These are phyloP conservation scores for Sebastes steindachneri DNA, from an alignment of 2,797 vertebrate genomes.

Conservation along the genomic window DNA sequence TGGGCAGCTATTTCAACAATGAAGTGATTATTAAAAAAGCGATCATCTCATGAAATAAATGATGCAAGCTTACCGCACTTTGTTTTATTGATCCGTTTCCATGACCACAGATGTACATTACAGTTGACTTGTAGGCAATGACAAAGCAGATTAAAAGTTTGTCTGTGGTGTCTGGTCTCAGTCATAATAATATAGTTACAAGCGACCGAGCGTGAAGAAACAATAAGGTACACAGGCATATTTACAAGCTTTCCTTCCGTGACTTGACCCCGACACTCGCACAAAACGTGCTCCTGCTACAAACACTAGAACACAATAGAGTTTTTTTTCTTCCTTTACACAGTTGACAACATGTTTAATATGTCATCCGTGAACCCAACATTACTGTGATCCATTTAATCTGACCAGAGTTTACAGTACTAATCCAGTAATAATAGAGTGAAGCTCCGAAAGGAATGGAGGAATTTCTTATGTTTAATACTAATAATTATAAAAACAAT, in stretches of 20 bases:
- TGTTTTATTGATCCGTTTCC: slow-evolving; percentile 78
- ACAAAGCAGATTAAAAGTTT: slow-evolving; percentile 77
- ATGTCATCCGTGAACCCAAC: slow-evolving; percentile 14
- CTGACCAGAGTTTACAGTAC: slow-evolving; percentile 41
- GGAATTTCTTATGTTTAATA: slow-evolving; percentile 24
- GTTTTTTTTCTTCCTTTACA: slow-evolving; percentile 9
- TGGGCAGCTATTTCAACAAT: neutral
- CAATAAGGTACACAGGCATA: slow-evolving; percentile 74
- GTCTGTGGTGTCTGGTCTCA: slow-evolving; percentile 64
- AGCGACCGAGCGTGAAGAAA: slow-evolving; percentile 74
- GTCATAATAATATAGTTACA: slow-evolving; percentile 82
- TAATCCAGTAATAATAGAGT: slow-evolving; percentile 45
- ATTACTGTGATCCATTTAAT: slow-evolving; percentile 25
- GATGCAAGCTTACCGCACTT: slow-evolving; percentile 49
- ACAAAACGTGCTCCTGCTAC: slow-evolving; percentile 46
- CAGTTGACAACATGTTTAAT: neutral
- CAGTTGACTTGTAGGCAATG: slow-evolving; percentile 72
- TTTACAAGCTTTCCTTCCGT: slow-evolving; percentile 79
- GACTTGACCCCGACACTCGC: slow-evolving; percentile 36
- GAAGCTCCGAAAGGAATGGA: slow-evolving; percentile 32
- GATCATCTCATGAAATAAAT: neutral
- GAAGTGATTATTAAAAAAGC: neutral
- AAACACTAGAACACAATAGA: slow-evolving; percentile 26
- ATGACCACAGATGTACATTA: slow-evolving; percentile 77
- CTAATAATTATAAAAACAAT: slow-evolving; percentile 70